Evolutionary conservation across 2,888 invertebrate species (phyloP).

Genomic region (Tenodera sinensis): DNA sequence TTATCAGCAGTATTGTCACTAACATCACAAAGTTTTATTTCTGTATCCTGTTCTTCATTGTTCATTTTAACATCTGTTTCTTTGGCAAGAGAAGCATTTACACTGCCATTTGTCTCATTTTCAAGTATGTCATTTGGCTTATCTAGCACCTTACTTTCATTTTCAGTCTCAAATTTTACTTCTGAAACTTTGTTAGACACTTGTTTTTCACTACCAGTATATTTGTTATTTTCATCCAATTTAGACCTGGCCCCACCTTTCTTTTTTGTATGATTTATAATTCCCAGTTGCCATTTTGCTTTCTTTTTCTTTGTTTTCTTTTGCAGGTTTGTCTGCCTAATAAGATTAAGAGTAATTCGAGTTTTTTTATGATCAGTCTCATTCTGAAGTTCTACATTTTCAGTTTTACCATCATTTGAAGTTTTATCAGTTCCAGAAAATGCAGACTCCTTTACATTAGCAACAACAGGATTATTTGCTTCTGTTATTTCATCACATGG

Average conservation of each 20-base stretch:
- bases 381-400: not conserved
- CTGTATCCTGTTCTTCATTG: not conserved
- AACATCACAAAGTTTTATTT: not conserved
- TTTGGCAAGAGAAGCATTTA: not conserved
- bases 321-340: not conserved
- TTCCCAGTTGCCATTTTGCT: constrained; percentile 39
- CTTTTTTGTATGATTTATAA: constrained; percentile 28
- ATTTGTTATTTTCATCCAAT: not conserved
- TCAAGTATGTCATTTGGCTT: not conserved
- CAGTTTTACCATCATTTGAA: not conserved
- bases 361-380: not conserved
- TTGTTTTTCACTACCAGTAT: not conserved
- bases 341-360: constrained; percentile 6
- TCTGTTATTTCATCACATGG: not conserved
- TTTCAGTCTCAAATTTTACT: not conserved
- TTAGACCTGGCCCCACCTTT: not conserved
- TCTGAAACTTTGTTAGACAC: not conserved
- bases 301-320: constrained; percentile 40
- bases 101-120: not conserved
- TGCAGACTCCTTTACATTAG: not conserved
- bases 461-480: not conserved
- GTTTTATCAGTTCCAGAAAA: not conserved
- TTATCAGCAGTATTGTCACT: not conserved
- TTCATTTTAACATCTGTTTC: not conserved
- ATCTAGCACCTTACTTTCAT: not conserved